Evolutionary conservation across 2,888 invertebrate species (phyloP).

Genomic region (Ctenicera cuprea): DNA sequence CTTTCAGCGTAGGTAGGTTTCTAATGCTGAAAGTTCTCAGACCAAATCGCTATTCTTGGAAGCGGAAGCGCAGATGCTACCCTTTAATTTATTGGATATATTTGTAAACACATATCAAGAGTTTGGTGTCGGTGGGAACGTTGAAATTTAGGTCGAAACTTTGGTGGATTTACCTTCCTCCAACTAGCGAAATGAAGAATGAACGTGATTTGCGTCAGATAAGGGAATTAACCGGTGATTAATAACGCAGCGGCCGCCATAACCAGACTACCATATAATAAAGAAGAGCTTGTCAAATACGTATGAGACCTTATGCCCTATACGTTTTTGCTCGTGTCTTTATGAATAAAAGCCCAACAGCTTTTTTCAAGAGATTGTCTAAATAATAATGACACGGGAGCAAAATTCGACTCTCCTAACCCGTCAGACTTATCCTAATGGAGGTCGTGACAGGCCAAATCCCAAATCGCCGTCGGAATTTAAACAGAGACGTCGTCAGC

Average conservation of each 20-base stretch:
- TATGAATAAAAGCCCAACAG: no score
- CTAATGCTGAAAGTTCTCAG: neutral
- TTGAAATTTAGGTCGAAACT: slow-evolving; percentile 14
- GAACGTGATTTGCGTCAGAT: no score
- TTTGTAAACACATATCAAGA: slow-evolving; percentile 25
- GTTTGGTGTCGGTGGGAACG: neutral
- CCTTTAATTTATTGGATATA: slow-evolving; percentile 37
- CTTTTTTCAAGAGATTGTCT: no score
- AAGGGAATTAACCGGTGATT: neutral
- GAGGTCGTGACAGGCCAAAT: neutral
- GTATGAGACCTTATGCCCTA: no score
- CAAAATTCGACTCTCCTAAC: neutral
- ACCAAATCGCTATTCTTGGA: slow-evolving; percentile 15
- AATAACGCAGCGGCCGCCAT: no score
- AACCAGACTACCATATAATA: no score
- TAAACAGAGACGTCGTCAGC: neutral
- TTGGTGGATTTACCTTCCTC: no score
- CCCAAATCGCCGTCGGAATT: slow-evolving; percentile 5
- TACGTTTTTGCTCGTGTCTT: no score
- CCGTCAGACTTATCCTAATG: neutral
- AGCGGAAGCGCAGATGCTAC: slow-evolving; percentile 34
- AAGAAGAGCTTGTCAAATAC: no score
- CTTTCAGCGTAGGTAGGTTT: neutral
- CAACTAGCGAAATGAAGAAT: no score
- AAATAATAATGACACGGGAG: neutral